These are phyloP conservation scores for Falco novaeseelandiae DNA, from an alignment of 2,797 vertebrate genomes.

Conservation along the genomic window DNA sequence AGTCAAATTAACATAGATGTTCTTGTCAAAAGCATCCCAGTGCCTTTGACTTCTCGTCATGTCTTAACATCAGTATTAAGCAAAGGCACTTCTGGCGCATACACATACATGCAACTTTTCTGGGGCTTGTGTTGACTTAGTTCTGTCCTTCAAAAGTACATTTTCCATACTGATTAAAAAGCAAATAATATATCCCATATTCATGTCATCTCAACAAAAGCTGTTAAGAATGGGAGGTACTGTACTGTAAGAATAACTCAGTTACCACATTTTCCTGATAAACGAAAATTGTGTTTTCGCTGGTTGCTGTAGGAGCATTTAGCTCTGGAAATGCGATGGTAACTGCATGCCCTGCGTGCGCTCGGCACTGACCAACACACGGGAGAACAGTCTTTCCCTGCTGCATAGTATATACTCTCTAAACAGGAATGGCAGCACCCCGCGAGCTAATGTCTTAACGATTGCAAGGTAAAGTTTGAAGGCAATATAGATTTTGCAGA, in stretches of 20 bases:
- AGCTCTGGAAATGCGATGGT: background rate
- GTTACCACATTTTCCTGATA: rapidly evolving
- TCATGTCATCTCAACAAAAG: rapidly evolving
- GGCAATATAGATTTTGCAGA: background rate
- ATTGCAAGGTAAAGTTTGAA: background rate
- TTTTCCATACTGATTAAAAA: background rate
- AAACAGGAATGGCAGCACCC: background rate
- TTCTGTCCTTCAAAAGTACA: background rate
- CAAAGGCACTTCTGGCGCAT: background rate
- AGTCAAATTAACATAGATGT: too few species aligned
- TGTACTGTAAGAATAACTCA: rapidly evolving
- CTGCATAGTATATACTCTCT: background rate
- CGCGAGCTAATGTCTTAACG: background rate
- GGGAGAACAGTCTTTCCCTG: background rate
- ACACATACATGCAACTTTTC: rapidly evolving
- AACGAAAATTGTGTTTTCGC: background rate
- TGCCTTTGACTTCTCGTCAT: background rate
- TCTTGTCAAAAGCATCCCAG: background rate
- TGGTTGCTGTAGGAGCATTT: background rate
- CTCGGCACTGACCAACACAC: rapidly evolving
- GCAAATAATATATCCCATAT: rapidly evolving
- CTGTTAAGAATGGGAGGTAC: background rate
- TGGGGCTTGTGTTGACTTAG: background rate
- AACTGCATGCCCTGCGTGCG: rapidly evolving
- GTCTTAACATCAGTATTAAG: background rate